Evolutionary conservation across 2,797 vertebrate genomes (phyloP).

Genomic region (Bucorvus abyssinicus): DNA sequence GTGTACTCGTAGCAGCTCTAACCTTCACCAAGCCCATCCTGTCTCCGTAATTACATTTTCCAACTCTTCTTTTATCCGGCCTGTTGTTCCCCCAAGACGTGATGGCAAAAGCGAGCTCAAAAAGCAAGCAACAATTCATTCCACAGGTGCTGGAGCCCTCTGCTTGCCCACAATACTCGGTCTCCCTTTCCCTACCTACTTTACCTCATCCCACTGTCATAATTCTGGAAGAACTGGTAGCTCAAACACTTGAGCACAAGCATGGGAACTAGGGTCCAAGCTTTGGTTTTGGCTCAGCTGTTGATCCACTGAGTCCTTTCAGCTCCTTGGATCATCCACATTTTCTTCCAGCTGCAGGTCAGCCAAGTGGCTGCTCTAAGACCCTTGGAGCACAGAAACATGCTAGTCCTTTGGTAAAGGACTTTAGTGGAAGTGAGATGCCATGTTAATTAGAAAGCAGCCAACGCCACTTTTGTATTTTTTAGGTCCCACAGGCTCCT

Average conservation of each 20-base stretch:
- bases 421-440: background rate
- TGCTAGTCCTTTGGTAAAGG: background rate
- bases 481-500: background rate
- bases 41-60: background rate
- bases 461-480: background rate
- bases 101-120: background rate
- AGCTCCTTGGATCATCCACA: background rate
- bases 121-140: background rate
- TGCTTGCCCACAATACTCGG: background rate
- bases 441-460: background rate
- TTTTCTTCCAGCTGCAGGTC: background rate
- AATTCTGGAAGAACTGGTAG: background rate
- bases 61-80: background rate
- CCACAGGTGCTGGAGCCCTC: background rate
- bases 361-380: background rate
- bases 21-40: background rate
- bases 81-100: fast-evolving
- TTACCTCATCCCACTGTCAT: background rate
- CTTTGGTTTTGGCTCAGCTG: background rate
- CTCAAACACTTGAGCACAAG: background rate
- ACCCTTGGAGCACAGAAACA: background rate
- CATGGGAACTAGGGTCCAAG: background rate
- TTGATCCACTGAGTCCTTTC: background rate
- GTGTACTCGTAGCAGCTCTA: background rate
- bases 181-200: background rate